phyloP scores from a whole-genome alignment of 2,888 invertebrate species.

The Eubasilissa splendida region DNA sequence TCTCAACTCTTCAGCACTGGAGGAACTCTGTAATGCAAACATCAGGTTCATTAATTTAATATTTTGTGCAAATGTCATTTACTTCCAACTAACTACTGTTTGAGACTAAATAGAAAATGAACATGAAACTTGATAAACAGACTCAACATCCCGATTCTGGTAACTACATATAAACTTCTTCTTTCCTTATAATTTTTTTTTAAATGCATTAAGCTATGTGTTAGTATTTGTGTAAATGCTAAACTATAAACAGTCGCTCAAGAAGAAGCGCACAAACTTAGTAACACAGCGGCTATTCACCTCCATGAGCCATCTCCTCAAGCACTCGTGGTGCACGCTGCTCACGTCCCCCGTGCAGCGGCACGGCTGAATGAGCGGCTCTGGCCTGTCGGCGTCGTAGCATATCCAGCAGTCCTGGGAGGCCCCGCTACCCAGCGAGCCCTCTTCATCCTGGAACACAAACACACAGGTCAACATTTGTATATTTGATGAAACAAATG shows the following conservation, averaged over 20 bases:
- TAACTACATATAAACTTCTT: too few relatives aligned
- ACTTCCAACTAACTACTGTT: too few relatives aligned
- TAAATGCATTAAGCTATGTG: too few relatives aligned
- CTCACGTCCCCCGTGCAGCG: slow-evolving; percentile 94
- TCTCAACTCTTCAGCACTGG: slow-evolving; percentile 78
- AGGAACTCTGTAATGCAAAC: slow-evolving; percentile 74
- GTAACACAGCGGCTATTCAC: slow-evolving; percentile 65
- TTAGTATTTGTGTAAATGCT: too few relatives aligned
- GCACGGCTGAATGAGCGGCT: slow-evolving; percentile 91
- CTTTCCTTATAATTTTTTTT: too few relatives aligned
- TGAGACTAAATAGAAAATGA: too few relatives aligned
- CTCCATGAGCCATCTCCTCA: slow-evolving; percentile 92
- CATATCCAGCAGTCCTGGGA: slow-evolving; percentile 92
- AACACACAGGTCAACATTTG: neutral
- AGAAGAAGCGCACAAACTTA: too few relatives aligned
- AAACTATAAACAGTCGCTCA: too few relatives aligned
- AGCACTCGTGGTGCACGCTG: slow-evolving; percentile 92
- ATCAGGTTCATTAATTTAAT: too few relatives aligned
- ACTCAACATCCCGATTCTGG: too few relatives aligned
- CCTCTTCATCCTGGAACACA: slow-evolving; percentile 48
- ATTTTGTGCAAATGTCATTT: too few relatives aligned
- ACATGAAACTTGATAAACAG: too few relatives aligned
- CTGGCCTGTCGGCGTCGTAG: slow-evolving; percentile 86
- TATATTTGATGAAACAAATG: neutral
- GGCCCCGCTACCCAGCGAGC: slow-evolving; percentile 49